A percentile compares a stretch with the other conserved stretches of the same genome.
These are phyloP conservation scores for Morpho helenor DNA, from an alignment of 2,888 invertebrate species.

Conservation along the genomic window DNA sequence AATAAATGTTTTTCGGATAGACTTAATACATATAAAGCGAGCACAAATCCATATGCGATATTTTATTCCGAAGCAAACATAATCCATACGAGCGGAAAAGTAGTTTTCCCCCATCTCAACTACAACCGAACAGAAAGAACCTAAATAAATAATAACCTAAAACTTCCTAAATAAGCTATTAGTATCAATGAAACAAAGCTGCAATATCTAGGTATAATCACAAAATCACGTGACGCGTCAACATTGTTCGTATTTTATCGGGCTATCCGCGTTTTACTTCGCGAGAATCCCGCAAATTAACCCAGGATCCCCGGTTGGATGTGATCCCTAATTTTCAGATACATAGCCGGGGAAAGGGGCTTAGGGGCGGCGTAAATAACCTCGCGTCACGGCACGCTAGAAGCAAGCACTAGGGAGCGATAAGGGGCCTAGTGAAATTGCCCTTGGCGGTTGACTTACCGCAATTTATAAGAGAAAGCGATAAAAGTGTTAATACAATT, in stretches of 20 bases:
- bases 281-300: constrained; percentile 57
- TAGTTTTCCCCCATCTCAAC: constrained; percentile 9
- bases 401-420: constrained; percentile 51
- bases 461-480: constrained; percentile 26
- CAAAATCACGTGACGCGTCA: constrained; percentile 46
- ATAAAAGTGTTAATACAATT: constrained; percentile 10
- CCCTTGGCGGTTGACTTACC: constrained; percentile 37
- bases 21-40: too few relatives aligned
- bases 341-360: constrained; percentile 75
- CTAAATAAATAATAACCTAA: constrained; percentile 10
- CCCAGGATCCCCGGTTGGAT: constrained; percentile 51
- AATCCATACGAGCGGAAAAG: too few relatives aligned
- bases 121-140: constrained; percentile 8
- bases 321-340: constrained; percentile 79
- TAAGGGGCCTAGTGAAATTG: constrained; percentile 66
- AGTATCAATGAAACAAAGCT: constrained; percentile 38
- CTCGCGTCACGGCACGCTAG: constrained; percentile 57
- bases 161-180: constrained; percentile 35
- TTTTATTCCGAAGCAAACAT: too few relatives aligned
- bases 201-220: constrained; percentile 37
- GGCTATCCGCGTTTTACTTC: constrained; percentile 38
- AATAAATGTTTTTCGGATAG: too few relatives aligned
- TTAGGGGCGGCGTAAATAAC: constrained; percentile 77
- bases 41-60: too few relatives aligned
- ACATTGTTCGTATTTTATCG: constrained; percentile 42